Percentiles rank a stretch among this genome's conserved stretches.
Conservation (phyloP, 2,888 invertebrate species). For the Lapara coniferarum region DNA sequence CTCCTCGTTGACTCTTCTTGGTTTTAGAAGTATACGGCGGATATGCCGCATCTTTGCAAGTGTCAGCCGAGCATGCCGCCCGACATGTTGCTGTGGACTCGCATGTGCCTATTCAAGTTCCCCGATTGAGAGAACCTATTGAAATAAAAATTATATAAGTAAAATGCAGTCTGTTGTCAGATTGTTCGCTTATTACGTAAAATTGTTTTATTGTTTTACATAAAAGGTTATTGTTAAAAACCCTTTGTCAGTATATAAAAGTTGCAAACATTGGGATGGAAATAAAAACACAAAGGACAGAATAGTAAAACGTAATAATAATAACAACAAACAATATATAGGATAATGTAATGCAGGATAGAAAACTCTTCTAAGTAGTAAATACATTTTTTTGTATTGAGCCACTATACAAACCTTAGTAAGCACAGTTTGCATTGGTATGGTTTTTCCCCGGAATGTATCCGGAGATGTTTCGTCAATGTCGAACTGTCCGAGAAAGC, state of each 20-base stretch:
- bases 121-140: slow-evolving; percentile 97
- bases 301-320: no score
- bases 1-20: neutral
- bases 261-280: no score
- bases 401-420: slow-evolving; percentile 82
- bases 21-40: slow-evolving; percentile 53
- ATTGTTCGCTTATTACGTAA: neutral
- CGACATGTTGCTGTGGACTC: slow-evolving; percentile 93
- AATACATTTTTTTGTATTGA: neutral
- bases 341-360: no score
- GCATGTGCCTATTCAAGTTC: slow-evolving; percentile 99
- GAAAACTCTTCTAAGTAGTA: no score
- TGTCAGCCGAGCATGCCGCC: slow-evolving; percentile 85
- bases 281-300: no score
- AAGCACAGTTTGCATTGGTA: slow-evolving; percentile 99
- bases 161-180: no score
- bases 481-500: slow-evolving; percentile 99
- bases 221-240: no score
- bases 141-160: slow-evolving; percentile 20
- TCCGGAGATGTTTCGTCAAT: slow-evolving; percentile 97
- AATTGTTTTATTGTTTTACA: neutral
- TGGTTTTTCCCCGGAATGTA: slow-evolving; percentile 96
- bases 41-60: slow-evolving; percentile 59
- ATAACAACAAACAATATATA: no score
- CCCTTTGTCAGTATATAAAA: no score